phyloP scores from a whole-genome alignment of 2,888 invertebrate species.

The Lamproptera curius region DNA sequence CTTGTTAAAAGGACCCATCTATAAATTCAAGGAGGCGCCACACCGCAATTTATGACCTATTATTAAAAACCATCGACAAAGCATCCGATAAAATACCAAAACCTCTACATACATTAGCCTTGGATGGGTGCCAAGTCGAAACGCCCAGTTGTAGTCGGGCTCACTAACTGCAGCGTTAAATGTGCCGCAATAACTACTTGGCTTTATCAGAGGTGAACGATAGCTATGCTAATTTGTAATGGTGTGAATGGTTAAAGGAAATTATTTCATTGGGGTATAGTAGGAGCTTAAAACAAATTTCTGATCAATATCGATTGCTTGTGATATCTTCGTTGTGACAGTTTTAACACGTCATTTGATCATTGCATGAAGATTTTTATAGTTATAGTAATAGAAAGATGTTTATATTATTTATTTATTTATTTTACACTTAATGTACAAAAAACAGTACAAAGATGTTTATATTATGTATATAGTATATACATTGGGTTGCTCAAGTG shows the following conservation, averaged over 20 bases:
- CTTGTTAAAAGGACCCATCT: neutral
- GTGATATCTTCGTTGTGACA: too few species aligned
- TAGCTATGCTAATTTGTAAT: constrained; percentile 21
- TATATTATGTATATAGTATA: too few species aligned
- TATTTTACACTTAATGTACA: too few species aligned
- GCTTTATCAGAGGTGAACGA: constrained; percentile 12
- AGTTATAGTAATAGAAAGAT: too few species aligned
- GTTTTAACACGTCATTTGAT: too few species aligned
- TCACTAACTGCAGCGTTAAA: constrained; percentile 23
- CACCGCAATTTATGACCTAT: neutral
- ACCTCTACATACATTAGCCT: constrained; percentile 19
- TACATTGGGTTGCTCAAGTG: too few species aligned
- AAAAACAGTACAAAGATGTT: too few species aligned
- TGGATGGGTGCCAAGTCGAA: constrained; percentile 23
- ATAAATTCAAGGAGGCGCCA: neutral
- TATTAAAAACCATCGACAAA: constrained; percentile 1
- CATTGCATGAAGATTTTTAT: too few species aligned
- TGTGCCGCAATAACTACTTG: constrained; percentile 20
- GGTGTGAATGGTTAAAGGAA: constrained; percentile 15
- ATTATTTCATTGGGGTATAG: too few species aligned
- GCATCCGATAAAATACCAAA: constrained; percentile 22
- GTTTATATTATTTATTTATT: too few species aligned
- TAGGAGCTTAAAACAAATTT: too few species aligned
- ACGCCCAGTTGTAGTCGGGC: constrained; percentile 3
- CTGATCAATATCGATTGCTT: too few species aligned